A percentile compares a stretch with the other conserved stretches of the same genome.
phyloP scores from a whole-genome alignment of 1,140 invertebrate species.

The Luehdorfia chinensis region DNA sequence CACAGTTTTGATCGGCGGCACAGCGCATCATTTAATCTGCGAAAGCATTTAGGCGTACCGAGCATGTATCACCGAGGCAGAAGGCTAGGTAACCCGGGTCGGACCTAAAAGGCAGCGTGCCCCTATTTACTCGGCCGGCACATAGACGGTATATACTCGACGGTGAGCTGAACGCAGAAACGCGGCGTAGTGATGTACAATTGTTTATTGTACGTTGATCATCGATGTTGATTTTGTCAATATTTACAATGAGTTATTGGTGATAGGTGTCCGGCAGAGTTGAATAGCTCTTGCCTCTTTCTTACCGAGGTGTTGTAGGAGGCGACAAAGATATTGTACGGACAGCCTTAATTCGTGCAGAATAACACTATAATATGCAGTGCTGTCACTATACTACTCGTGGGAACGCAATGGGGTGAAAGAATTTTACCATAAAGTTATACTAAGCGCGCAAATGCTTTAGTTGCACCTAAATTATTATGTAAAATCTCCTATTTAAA shows the following conservation, averaged over 20 bases:
- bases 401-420: no score
- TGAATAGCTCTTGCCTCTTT: no score
- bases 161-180: constrained; percentile 45
- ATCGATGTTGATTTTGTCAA: constrained; percentile 28
- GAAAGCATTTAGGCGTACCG: constrained; percentile 35
- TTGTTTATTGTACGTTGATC: background rate
- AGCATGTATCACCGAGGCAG: constrained; percentile 21
- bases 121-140: constrained; percentile 48
- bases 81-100: constrained; percentile 38
- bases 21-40: constrained; percentile 38
- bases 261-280: no score
- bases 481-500: no score
- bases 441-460: no score
- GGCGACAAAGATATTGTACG: no score
- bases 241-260: background rate
- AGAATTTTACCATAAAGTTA: no score
- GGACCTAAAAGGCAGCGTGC: constrained; percentile 36
- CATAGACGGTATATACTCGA: constrained; percentile 49
- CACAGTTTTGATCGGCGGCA: constrained; percentile 9
- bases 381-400: no score
- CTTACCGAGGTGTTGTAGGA: no score
- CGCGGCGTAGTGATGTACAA: constrained; percentile 29
- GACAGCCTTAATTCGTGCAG: no score
- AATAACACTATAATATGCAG: no score
- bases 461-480: no score